Evolutionary conservation across 2,888 invertebrate species (phyloP).

Genomic region (Linyphia triangularis): DNA sequence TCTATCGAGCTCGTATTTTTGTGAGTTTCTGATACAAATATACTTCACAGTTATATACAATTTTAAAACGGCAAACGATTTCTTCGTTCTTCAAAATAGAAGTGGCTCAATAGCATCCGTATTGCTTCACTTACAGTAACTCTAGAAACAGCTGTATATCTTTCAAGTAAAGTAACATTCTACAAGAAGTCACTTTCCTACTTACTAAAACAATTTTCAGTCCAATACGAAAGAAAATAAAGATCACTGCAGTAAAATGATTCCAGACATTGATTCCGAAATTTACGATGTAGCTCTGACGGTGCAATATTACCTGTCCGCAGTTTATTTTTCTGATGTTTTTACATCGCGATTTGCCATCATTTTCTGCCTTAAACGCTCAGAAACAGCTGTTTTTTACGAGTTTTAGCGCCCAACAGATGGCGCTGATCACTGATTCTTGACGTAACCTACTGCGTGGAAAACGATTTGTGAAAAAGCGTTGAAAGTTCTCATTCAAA

Average conservation of each 20-base stretch:
- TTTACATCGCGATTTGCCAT: conserved; percentile 31
- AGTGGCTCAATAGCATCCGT: neutral
- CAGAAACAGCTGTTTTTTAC: neutral
- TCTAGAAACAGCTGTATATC: neutral
- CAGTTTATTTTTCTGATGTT: conserved; percentile 50
- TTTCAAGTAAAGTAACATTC: neutral
- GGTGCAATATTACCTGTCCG: conserved; percentile 23
- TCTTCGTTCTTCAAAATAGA: neutral
- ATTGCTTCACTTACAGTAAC: neutral
- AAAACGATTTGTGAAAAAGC: conserved; percentile 27
- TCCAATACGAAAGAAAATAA: conserved; percentile 45
- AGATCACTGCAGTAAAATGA: conserved; percentile 43
- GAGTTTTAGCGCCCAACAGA: conserved; percentile 19
- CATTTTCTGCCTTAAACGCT: neutral
- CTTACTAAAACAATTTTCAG: conserved; percentile 24
- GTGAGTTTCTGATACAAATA: no score
- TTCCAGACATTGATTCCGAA: conserved; percentile 40
- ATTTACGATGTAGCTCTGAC: conserved; percentile 43
- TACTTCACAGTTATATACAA: no score
- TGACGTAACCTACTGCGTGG: neutral
- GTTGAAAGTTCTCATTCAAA: neutral
- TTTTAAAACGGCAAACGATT: no score
- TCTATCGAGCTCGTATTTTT: no score
- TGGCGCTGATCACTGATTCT: conserved; percentile 39
- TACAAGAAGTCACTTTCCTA: neutral